Evolutionary conservation across 2,888 invertebrate genomes (phyloP).

Genomic region (Eueremaeus valkanovi): DNA sequence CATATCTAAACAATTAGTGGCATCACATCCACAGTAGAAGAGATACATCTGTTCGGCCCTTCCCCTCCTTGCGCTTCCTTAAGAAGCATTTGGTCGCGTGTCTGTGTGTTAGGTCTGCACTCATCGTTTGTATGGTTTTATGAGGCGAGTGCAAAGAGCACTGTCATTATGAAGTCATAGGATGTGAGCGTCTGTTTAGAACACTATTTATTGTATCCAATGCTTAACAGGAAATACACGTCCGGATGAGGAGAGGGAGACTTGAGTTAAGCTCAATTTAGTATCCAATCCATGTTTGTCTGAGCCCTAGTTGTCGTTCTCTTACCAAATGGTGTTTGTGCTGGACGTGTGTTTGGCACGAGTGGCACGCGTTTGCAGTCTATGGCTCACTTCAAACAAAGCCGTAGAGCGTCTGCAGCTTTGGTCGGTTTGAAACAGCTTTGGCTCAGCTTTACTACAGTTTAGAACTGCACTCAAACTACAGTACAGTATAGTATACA

Average conservation of each 20-base stretch:
- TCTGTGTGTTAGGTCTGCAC: no score
- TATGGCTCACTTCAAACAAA: slow-evolving; percentile 17
- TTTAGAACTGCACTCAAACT: no score
- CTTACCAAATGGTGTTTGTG: background rate
- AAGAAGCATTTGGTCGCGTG: no score
- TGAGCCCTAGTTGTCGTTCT: background rate
- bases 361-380: background rate
- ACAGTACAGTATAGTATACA: no score
- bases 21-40: no score
- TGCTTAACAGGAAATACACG: slow-evolving; percentile 24
- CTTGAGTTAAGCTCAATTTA: slow-evolving; percentile 23
- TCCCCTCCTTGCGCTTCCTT: no score
- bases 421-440: background rate
- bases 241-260: slow-evolving; percentile 32
- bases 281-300: background rate
- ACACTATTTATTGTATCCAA: background rate
- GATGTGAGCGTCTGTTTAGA: no score
- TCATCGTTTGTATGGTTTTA: no score
- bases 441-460: background rate
- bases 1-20: no score
- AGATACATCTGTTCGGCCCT: no score
- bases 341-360: background rate
- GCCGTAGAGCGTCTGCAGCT: background rate
- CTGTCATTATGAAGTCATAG: no score
- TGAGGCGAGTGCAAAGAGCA: no score